Conservation (phyloP, 1,140 invertebrate genomes). For the Anagrus nilaparvatae region DNA sequence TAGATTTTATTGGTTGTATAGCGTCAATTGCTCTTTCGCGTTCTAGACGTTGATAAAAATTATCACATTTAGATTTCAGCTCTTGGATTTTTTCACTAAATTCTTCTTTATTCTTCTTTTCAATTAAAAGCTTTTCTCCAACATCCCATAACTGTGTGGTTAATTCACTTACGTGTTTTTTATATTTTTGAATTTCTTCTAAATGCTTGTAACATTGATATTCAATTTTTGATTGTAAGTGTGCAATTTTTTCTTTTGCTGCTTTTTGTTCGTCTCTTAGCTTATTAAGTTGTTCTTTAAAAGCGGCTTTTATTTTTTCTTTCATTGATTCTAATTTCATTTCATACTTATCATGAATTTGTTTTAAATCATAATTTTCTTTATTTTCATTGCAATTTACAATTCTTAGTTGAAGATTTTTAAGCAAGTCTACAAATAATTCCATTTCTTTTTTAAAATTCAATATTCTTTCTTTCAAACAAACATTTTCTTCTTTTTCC, state of each 20-base stretch:
- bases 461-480: too few relatives aligned
- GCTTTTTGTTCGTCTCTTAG: constrained; percentile 45
- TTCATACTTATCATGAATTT: constrained; percentile 33
- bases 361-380: constrained; percentile 25
- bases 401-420: too few relatives aligned
- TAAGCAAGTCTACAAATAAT: too few relatives aligned
- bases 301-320: constrained; percentile 37
- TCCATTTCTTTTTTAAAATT: too few relatives aligned
- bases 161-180: constrained; percentile 44
- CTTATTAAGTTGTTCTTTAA: constrained; percentile 36
- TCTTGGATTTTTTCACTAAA: constrained; percentile 22
- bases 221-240: constrained; percentile 36
- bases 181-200: constrained; percentile 46
- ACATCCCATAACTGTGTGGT: constrained; percentile 48
- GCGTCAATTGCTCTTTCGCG: background rate
- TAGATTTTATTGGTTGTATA: background rate
- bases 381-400: too few relatives aligned
- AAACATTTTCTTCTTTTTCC: too few relatives aligned
- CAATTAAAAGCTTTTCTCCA: constrained; percentile 47
- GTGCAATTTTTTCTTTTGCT: constrained; percentile 36
- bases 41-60: background rate
- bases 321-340: constrained; percentile 36
- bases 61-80: constrained; percentile 19
- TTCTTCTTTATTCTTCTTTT: constrained; percentile 45
- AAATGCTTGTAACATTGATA: constrained; percentile 40